These are phyloP conservation scores for Ophonus ardosiacus DNA, from an alignment of 2,888 invertebrate genomes.

Conservation along the genomic window DNA sequence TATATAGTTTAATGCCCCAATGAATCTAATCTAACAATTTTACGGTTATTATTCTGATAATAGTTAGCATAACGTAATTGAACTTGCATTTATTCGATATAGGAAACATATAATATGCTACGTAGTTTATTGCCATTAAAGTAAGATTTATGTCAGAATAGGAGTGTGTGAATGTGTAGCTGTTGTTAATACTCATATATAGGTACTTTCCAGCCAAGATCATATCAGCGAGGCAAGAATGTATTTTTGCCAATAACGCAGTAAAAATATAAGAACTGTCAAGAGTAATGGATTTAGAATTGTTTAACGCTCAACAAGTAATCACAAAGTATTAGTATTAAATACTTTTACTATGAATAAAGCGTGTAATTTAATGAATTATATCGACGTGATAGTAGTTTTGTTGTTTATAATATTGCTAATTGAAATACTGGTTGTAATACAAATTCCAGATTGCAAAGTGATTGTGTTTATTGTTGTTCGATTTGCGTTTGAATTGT, in stretches of 20 bases:
- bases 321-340: not conserved
- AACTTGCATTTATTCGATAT: not conserved
- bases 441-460: not conserved
- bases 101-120: conserved; percentile 2
- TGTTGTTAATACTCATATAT: too few species aligned
- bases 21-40: not conserved
- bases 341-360: not conserved
- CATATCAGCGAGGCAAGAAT: not conserved
- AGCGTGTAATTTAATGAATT: not conserved
- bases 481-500: too few species aligned
- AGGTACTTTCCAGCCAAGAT: conserved; percentile 1
- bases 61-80: conserved; percentile 12
- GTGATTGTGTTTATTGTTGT: not conserved
- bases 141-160: conserved; percentile 30
- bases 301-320: not conserved
- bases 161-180: not conserved
- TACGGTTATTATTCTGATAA: not conserved
- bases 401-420: not conserved
- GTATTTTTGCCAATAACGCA: not conserved
- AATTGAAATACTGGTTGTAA: not conserved
- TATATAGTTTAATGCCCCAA: not conserved
- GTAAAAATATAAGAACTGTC: not conserved
- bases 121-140: conserved; percentile 20
- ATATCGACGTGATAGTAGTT: not conserved
- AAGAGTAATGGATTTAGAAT: not conserved